These are phyloP conservation scores for Mnemiopsis leidyi DNA, from an alignment of 37 sponge, comb jelly and placozoan genomes.

Conservation along the genomic window DNA sequence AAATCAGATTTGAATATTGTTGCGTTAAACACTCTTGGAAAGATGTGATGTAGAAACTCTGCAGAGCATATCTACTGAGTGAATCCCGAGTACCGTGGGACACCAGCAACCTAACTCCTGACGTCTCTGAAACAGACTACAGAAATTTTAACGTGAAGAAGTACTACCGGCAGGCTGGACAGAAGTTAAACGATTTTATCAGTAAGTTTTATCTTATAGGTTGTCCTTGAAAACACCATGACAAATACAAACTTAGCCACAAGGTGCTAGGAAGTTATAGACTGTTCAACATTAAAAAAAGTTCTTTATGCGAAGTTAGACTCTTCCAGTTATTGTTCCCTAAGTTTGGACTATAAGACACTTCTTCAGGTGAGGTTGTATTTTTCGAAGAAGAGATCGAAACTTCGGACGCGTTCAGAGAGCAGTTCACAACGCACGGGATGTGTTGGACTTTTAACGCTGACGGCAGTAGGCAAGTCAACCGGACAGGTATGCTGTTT, in stretches of 20 bases:
- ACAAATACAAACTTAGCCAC: too few species aligned
- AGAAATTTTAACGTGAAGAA: constrained; percentile 23
- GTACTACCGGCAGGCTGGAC: constrained; percentile 9
- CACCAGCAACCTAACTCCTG: not conserved
- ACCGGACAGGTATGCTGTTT: not conserved
- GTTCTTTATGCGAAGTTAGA: too few species aligned
- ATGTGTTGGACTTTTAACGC: constrained; percentile 42
- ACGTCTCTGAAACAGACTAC: not conserved
- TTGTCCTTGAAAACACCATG: not conserved
- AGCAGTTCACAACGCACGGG: constrained; percentile 39
- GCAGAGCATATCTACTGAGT: not conserved
- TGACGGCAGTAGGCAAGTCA: not conserved
- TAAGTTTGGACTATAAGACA: too few species aligned
- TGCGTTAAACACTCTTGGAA: too few species aligned
- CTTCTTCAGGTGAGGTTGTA: not conserved
- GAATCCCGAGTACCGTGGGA: not conserved
- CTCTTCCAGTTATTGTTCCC: too few species aligned
- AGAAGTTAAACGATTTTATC: not conserved
- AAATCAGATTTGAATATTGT: too few species aligned
- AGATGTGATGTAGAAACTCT: too few species aligned
- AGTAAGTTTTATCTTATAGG: not conserved
- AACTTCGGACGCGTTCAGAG: not conserved
- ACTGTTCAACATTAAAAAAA: too few species aligned
- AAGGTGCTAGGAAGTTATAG: too few species aligned
- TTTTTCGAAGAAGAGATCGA: not conserved